phyloP scores from a whole-genome alignment of 2,113 vertebrate genomes.

The Nansenia antarctica region DNA sequence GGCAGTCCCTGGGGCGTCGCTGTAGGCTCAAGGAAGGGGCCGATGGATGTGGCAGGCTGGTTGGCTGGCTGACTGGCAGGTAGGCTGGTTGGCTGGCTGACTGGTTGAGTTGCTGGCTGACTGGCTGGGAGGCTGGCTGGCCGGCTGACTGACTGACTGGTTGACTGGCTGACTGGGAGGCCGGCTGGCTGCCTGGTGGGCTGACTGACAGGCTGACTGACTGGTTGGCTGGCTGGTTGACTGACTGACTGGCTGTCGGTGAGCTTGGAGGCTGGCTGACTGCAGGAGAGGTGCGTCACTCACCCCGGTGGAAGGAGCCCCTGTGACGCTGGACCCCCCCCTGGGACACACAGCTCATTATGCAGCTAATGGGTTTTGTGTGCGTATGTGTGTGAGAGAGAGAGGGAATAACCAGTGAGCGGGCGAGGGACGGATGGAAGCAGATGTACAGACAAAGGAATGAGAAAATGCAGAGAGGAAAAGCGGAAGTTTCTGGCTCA shows the following conservation, averaged over 20 bases:
- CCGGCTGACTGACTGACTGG: background rate
- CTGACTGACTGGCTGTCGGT: background rate
- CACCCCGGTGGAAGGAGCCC: background rate
- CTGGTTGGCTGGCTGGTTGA: background rate
- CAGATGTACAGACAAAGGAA: too few species aligned
- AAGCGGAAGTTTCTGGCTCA: background rate
- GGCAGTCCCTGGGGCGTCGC: slow-evolving; percentile 31
- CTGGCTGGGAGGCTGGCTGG: background rate
- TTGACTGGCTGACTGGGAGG: background rate
- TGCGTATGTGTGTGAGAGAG: background rate
- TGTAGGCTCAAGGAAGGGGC: slow-evolving; percentile 7
- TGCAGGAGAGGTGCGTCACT: background rate
- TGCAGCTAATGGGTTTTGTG: background rate
- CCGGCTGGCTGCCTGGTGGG: too few species aligned
- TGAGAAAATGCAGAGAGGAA: background rate
- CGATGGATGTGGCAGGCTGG: background rate
- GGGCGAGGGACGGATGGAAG: too few species aligned
- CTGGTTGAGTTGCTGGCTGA: too few species aligned
- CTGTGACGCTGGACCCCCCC: too few species aligned
- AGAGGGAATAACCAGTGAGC: slow-evolving; percentile 19
- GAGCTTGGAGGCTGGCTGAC: background rate
- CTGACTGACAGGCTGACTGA: background rate
- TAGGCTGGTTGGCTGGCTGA: background rate
- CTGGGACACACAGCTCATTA: background rate
- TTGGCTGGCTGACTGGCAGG: background rate